Base-by-base conservation (phyloP, 2,888 invertebrate species). In the Arrhopalites spinosus region DNA sequence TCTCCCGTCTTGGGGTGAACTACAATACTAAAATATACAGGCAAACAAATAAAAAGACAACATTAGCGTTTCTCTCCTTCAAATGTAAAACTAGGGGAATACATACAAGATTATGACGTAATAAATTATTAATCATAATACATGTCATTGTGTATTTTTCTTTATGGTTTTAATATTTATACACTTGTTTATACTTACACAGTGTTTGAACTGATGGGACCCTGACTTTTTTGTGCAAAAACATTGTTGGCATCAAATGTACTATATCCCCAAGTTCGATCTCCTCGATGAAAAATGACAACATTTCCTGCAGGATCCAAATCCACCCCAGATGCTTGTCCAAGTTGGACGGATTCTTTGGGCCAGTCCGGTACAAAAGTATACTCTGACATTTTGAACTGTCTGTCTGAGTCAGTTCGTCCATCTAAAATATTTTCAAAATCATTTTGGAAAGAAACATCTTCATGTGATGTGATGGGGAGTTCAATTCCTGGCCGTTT, bases 251-350 rank as follows among this genome's bases (percentile, higher is more conserved):
- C 29, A 53, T 70, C 50, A 84, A 93, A 93, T 0, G 92, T 89
- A 3, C 82, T 84, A 2, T 83, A 84, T 74, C 87, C 88, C 92
- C 92, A 93, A 0, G 88, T 84, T 80, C 90, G 88, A 74, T 89
- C 87, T 0, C 90, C 93, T 80, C 96, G 88, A 85, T 96, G 96
- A 85, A 96, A 95, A 53, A 95, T 89, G 17, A 91, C 89, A 15
- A 95, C 87, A 78, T 90, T 89, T 0, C 93, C 93, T n/a, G 87
- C 84, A 1, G 87, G 87, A 84, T 94, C 93, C 20, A 94, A 87
- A 5, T 92, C 90, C 0, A 97, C 90, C 3, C 93, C 95, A 0
- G 92, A 90, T 1, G 95, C 90, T 85, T 95, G 92, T 1, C 95
- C 95, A n/a, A 90, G 80, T n/a, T 81, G 87, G 1, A 88, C 85